Base-by-base conservation (phyloP, 2,113 vertebrate species). In the Cynoglossus semilaevis region DNA sequence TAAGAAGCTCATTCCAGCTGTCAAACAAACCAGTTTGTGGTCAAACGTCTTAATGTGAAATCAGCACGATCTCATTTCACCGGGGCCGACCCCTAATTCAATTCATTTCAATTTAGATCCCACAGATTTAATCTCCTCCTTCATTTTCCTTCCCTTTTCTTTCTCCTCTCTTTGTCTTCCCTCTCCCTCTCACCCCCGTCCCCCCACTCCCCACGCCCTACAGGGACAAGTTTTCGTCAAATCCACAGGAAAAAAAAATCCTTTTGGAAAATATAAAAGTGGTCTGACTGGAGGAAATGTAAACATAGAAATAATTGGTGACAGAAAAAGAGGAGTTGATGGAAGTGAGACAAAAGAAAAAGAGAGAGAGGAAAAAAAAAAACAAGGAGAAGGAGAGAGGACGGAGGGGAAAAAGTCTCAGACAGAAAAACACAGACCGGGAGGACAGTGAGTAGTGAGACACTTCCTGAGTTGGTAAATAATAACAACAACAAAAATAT, bases 31-130 rank as follows among this genome's bases (percentile, higher is more conserved):
- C 66, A 19, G 42, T 67, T 48, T 75, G 74, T 65, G 77, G 69
- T 61, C 59, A 70, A 82, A 63, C 29, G 56, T 57, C 79, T 78
- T 82, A 69, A 82, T 77, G 75, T 61, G 68, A 76, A 80, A 82
- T 84, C 84, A 82, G 81, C 70, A 34, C 22, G 62, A 74, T 82
- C 77, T 79, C 14, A 8, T 82, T 75, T 63, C 67, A 44, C 70
- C 66, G 77, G 68, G 74, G 64, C 40, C 19, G 75, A 54, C 72
- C 56, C 41, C 65, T 79, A 79, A 77, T 72, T 85, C 12, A 77
- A 81, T 83, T 81, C 64, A 58, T 35, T 58, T 65, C 40, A 29
- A 59, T 79, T 80, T 54, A 72, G 77, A 76, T 79, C 50, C 66
- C 58, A 16, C 54, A 48, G 72, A 86, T 80, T 77, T 53, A 67